Evolutionary conservation across 2,888 invertebrate species (phyloP), one percentile per base, ranked within the genome.

Genomic region (Coleophora deauratella): DNA sequence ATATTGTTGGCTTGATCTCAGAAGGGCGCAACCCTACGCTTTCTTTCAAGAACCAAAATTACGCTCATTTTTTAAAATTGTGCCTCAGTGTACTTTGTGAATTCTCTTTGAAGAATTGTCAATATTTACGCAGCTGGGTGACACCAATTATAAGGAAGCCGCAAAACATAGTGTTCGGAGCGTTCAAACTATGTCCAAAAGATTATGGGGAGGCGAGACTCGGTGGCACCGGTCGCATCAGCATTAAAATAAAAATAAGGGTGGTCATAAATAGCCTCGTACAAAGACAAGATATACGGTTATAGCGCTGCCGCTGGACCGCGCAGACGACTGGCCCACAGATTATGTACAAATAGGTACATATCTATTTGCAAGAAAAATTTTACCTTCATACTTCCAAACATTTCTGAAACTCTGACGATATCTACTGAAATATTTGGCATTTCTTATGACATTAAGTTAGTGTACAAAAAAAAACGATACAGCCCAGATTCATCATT

Each of bases 171-270:
- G 33, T 12, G 8, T 11, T 6, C 31, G 10, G n/a, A 1, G 11
- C 11, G 33, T 2, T 33, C 10, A 3, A 33, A 33, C 33, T 27
- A 36, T 36, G 41, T 35, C 41, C 41, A 32, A 32, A 21, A 36
- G 36, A 35, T 41, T 36, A 41, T 27, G n/a, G 10, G 31, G 15
- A 12, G 31, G 46, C 77, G 72, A 85, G 84, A 85, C 84, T 66
- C 62, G 49, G 69, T 50, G 85, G 85, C 85, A 75, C 82, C 85
- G 69, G 57, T 62, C 67, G 74, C 78, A 85, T 85, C 82, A 85
- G 82, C 85, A 81, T 84, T 82, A 81, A 84, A 85, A 84, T 84
- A 85, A 84, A 85, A 84, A 84, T 84, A 82, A 79, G 85, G 74
- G 65, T 70, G 63, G 67, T 67, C 72, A 76, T 84, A 85, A 84